These are phyloP conservation scores for Trissolcus basalis DNA, from an alignment of 1,140 invertebrate genomes.

Conservation along the genomic window DNA sequence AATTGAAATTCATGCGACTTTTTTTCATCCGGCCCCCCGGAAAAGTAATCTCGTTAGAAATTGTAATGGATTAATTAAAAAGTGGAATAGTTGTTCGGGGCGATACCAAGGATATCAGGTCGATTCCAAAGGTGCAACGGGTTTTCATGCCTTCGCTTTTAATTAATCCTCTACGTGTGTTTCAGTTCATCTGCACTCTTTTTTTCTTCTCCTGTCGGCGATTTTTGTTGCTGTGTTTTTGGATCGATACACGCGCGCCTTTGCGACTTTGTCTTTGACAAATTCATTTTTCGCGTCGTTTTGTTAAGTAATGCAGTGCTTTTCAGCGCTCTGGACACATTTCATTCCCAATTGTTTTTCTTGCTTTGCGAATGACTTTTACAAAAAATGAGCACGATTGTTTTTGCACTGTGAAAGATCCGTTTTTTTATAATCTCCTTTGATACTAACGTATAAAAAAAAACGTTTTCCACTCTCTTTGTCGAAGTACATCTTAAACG, in stretches of 20 bases:
- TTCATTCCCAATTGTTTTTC: too few species aligned
- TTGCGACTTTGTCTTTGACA: background rate
- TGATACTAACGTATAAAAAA: too few species aligned
- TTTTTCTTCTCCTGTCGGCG: slow-evolving; percentile 7
- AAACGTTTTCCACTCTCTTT: too few species aligned
- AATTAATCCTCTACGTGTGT: slow-evolving; percentile 21
- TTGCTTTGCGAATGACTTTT: too few species aligned
- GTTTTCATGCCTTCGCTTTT: slow-evolving; percentile 31
- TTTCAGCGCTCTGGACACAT: too few species aligned
- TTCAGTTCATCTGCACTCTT: slow-evolving; percentile 10
- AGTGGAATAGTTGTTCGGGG: slow-evolving; percentile 17
- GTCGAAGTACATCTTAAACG: too few species aligned
- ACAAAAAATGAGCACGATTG: too few species aligned
- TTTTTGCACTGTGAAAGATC: too few species aligned
- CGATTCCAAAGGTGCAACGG: slow-evolving; percentile 24
- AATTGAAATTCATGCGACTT: slow-evolving; percentile 1
- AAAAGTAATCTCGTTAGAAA: slow-evolving; percentile 24
- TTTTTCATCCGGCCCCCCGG: background rate
- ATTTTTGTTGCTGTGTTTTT: slow-evolving; percentile 6
- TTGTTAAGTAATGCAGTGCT: background rate
- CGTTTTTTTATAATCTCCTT: too few species aligned
- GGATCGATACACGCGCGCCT: too few species aligned
- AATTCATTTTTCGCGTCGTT: slow-evolving; percentile 2
- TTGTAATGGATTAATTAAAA: slow-evolving; percentile 36
- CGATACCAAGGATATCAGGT: slow-evolving; percentile 17